These are phyloP conservation scores for Acrocephalus scirpaceus DNA, from an alignment of 2,797 vertebrate genomes.

Conservation along the genomic window DNA sequence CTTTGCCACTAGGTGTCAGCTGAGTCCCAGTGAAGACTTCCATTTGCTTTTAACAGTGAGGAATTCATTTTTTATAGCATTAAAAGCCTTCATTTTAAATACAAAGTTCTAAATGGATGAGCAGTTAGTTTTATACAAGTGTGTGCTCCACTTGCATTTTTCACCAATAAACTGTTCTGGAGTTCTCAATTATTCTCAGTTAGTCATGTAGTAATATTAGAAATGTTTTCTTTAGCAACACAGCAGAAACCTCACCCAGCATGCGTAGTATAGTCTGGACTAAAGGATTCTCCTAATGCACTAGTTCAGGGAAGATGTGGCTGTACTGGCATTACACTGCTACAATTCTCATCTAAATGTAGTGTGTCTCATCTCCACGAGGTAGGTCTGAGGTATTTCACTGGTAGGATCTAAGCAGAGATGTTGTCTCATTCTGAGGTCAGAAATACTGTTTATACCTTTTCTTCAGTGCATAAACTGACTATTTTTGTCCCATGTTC, in stretches of 20 bases:
- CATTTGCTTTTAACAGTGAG: not conserved
- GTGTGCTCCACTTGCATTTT: not conserved
- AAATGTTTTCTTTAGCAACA: not conserved
- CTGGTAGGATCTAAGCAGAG: not conserved
- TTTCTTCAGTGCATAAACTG: not conserved
- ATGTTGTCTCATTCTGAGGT: not conserved
- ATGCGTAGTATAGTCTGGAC: not conserved
- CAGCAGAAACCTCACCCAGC: not conserved
- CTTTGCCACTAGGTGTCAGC: constrained; percentile 77
- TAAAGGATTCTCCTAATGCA: not conserved
- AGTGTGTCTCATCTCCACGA: not conserved
- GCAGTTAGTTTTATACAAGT: not conserved
- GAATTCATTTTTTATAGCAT: not conserved
- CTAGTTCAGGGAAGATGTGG: not conserved
- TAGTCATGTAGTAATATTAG: not conserved
- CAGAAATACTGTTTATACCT: not conserved
- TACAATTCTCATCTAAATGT: not conserved
- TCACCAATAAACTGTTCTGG: not conserved
- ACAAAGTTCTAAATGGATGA: not conserved
- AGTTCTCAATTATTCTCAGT: not conserved
- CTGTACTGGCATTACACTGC: not conserved
- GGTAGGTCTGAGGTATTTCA: not conserved
- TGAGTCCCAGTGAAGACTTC: not conserved
- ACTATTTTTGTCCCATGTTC: not conserved
- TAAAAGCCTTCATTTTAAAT: not conserved